Conservation (phyloP, 2,888 invertebrate genomes). For the Amorpha juglandis region DNA sequence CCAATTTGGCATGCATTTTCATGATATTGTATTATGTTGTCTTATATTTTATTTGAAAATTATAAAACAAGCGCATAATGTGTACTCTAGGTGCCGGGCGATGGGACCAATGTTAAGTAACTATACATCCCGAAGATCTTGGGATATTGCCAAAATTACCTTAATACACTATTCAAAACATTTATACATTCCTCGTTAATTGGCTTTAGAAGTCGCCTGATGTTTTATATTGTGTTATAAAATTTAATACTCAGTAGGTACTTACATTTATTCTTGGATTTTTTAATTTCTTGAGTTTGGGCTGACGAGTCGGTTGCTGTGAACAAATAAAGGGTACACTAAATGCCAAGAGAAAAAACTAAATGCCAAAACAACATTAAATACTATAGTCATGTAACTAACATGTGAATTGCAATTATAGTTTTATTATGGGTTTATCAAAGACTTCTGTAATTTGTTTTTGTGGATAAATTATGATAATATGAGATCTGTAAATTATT, state of each 20-base stretch:
- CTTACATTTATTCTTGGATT: constrained; percentile 67
- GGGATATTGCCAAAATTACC: constrained; percentile 7
- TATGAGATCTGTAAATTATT: too few species aligned
- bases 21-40: too few species aligned
- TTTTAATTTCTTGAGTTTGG: constrained; percentile 58
- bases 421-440: too few species aligned
- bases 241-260: constrained; percentile 17
- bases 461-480: too few species aligned
- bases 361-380: not conserved
- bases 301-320: constrained; percentile 60
- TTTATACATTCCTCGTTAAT: not conserved
- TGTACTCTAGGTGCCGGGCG: not conserved
- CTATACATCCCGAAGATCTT: not conserved
- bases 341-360: too few species aligned
- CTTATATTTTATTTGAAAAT: too few species aligned
- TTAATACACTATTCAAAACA: not conserved
- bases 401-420: too few species aligned
- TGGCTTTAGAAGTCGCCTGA: not conserved
- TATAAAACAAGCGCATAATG: too few species aligned
- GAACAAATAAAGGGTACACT: constrained; percentile 27
- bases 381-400: not conserved
- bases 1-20: too few species aligned
- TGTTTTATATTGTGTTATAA: not conserved
- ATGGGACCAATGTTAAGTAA: not conserved
- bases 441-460: too few species aligned